These are phyloP conservation scores for Metaphire vulgaris DNA, from an alignment of 1,140 invertebrate genomes.

Conservation along the genomic window DNA sequence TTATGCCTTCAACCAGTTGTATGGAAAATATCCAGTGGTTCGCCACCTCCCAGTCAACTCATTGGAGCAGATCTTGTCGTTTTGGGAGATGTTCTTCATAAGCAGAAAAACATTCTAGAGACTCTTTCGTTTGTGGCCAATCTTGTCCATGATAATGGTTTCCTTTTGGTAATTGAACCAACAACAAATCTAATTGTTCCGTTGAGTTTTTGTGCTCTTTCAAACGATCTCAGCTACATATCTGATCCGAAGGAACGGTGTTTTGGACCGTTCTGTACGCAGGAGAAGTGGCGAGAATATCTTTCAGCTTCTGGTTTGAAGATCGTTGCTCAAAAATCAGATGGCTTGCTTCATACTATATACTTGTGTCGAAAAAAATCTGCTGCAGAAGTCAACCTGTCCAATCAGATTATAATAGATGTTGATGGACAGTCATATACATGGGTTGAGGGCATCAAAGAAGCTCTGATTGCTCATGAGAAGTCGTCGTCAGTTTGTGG, in stretches of 20 bases:
- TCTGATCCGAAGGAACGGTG: constrained; percentile 31
- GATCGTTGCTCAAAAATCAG: constrained; percentile 44
- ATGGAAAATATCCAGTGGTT: constrained; percentile 40
- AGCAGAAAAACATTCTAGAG: constrained; percentile 43
- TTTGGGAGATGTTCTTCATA: constrained; percentile 45
- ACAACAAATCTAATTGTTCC: constrained; percentile 53
- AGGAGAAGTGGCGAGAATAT: constrained; percentile 42
- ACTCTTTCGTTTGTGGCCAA: constrained; percentile 52
- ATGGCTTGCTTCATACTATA: constrained; percentile 40
- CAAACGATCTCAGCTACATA: neutral
- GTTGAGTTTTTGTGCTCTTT: constrained; percentile 31
- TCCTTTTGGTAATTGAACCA: constrained; percentile 70
- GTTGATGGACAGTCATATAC: constrained; percentile 48
- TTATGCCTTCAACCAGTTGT: constrained; percentile 38
- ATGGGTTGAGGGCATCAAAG: constrained; percentile 75
- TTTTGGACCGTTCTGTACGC: constrained; percentile 43
- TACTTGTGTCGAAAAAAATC: constrained; percentile 41
- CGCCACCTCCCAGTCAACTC: constrained; percentile 11
- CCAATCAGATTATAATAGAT: constrained; percentile 29
- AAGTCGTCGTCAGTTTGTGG: constrained; percentile 54
- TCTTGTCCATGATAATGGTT: constrained; percentile 65
- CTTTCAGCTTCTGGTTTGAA: constrained; percentile 53
- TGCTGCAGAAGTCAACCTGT: neutral
- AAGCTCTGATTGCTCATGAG: constrained; percentile 51
- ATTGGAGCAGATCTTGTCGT: constrained; percentile 46